Conservation (phyloP, 2,113 vertebrate species). For the Paradoxurus hermaphroditus region DNA sequence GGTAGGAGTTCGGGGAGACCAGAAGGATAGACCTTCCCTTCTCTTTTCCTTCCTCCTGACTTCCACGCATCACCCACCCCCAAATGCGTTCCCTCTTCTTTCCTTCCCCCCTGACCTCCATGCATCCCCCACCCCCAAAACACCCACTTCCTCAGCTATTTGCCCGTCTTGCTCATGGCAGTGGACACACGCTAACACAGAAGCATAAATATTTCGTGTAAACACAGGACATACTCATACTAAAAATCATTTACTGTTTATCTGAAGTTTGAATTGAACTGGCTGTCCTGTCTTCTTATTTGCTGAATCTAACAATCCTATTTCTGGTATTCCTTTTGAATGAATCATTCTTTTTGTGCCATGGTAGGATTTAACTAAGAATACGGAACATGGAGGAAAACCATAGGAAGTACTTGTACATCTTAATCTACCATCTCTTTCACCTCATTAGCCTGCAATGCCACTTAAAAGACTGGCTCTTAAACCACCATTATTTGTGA, state of each 20-base stretch:
- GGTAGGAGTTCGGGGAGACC: neutral
- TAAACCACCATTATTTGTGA: neutral
- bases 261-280: conserved; percentile 16
- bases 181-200: neutral
- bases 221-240: neutral
- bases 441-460: neutral
- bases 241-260: neutral
- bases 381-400: neutral
- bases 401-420: neutral
- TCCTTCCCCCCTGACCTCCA: neutral
- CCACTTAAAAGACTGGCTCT: neutral
- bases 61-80: neutral
- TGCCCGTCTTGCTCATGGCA: neutral
- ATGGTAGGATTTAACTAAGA: neutral
- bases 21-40: neutral
- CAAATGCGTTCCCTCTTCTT: neutral
- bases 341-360: neutral
- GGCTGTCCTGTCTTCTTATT: neutral
- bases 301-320: neutral
- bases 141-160: neutral
- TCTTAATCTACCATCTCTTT: neutral
- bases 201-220: neutral
- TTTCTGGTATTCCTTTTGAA: neutral
- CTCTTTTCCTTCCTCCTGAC: neutral
- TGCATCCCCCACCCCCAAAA: rapidly evolving